Evolutionary conservation across 1,140 invertebrate genomes (phyloP).

Genomic region (Chelonus insularis): DNA sequence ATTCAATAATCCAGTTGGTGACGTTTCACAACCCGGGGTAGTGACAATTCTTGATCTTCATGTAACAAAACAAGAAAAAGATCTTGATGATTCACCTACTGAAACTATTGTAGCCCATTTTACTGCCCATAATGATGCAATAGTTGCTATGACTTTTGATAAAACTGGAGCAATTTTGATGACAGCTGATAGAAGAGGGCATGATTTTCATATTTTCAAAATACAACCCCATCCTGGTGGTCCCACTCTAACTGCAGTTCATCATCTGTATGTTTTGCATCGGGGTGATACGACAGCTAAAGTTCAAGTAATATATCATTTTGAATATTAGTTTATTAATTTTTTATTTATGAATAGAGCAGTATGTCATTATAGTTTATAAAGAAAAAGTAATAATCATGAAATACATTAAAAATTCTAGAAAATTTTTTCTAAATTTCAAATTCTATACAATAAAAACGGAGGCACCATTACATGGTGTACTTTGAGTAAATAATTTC

Average conservation of each 20-base stretch:
- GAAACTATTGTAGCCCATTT: slow-evolving; percentile 91
- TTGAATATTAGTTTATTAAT: not conserved
- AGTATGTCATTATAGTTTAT: too few species aligned
- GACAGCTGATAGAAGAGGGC: slow-evolving; percentile 91
- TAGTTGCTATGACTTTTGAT: slow-evolving; percentile 91
- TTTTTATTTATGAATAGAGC: too few species aligned
- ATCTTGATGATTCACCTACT: slow-evolving; percentile 56
- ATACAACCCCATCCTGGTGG: slow-evolving; percentile 91
- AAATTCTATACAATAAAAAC: too few species aligned
- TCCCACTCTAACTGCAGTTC: slow-evolving; percentile 84
- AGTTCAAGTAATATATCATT: slow-evolving; percentile 69
- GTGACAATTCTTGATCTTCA: slow-evolving; percentile 86
- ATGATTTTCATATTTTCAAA: slow-evolving; percentile 95
- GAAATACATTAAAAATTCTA: too few species aligned
- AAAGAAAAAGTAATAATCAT: too few species aligned
- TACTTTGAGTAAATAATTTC: too few species aligned
- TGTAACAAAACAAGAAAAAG: slow-evolving; percentile 64
- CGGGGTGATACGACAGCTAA: slow-evolving; percentile 83
- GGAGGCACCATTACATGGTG: too few species aligned
- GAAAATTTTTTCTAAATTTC: too few species aligned
- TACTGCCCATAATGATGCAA: slow-evolving; percentile 87
- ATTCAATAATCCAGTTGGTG: slow-evolving; percentile 48
- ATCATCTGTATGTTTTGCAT: slow-evolving; percentile 95
- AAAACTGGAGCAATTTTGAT: slow-evolving; percentile 87
- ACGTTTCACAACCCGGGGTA: slow-evolving; percentile 76